Evolutionary conservation across 2,888 invertebrate genomes (phyloP).

Genomic region (Magallana nippona): DNA sequence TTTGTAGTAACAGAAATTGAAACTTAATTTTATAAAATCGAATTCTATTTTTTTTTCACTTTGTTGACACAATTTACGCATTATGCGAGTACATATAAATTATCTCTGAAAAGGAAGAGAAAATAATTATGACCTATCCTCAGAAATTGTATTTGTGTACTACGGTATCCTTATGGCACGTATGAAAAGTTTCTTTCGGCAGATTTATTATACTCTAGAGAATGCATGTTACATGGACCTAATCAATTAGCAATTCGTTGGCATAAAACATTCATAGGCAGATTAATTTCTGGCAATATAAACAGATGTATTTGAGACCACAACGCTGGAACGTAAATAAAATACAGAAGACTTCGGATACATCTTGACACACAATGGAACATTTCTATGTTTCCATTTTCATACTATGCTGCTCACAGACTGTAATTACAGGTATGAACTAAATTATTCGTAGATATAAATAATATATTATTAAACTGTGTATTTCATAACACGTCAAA

Average conservation of each 20-base stretch:
- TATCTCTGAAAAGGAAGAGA: too few species aligned
- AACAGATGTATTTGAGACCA: neutral
- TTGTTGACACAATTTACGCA: too few species aligned
- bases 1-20: too few species aligned
- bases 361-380: neutral
- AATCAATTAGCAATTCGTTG: slow-evolving; percentile 21
- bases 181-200: neutral
- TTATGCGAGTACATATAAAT: too few species aligned
- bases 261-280: neutral
- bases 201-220: neutral
- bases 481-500: neutral
- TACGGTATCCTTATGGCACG: too few species aligned
- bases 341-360: neutral
- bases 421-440: slow-evolving; percentile 14
- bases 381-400: neutral
- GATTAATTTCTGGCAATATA: slow-evolving; percentile 2
- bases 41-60: too few species aligned
- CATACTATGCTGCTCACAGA: neutral
- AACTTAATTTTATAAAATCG: too few species aligned
- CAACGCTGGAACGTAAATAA: neutral
- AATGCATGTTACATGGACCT: neutral
- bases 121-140: too few species aligned
- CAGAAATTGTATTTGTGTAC: too few species aligned
- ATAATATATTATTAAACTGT: too few species aligned
- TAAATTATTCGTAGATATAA: too few species aligned